Evolutionary conservation across 2,888 invertebrate species (phyloP).

Genomic region (Synergus gifuensis): DNA sequence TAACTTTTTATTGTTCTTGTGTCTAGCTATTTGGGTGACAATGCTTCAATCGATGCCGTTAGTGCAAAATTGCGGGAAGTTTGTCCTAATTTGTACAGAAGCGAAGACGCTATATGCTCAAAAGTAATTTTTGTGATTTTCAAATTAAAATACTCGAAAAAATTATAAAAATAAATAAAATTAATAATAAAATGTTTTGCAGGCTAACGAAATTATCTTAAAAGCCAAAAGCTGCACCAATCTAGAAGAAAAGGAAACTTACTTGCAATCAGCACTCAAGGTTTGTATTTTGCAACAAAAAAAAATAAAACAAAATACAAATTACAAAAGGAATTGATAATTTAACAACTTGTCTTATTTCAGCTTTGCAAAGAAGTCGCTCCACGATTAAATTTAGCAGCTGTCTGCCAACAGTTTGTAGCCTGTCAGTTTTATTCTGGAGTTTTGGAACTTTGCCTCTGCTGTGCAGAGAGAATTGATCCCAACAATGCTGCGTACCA

Average conservation of each 20-base stretch:
- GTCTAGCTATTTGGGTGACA: slow-evolving; percentile 91
- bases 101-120: slow-evolving; percentile 97
- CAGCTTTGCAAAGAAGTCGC: slow-evolving; percentile 93
- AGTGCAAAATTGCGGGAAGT: slow-evolving; percentile 91
- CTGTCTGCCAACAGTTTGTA: slow-evolving; percentile 91
- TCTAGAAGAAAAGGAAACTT: slow-evolving; percentile 86
- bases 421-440: slow-evolving; percentile 91
- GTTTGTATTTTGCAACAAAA: slow-evolving; percentile 63
- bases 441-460: slow-evolving; percentile 91
- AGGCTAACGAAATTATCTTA: slow-evolving; percentile 94
- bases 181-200: slow-evolving; percentile 61
- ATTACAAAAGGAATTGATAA: neutral
- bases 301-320: neutral
- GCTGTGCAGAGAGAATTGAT: slow-evolving; percentile 92
- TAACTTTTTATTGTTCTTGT: neutral
- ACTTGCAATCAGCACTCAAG: slow-evolving; percentile 86
- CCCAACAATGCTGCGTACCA: slow-evolving; percentile 92
- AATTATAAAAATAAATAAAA: slow-evolving; percentile 8
- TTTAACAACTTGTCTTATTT: slow-evolving; percentile 38
- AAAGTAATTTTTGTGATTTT: slow-evolving; percentile 81
- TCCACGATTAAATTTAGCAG: slow-evolving; percentile 89
- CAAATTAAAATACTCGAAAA: slow-evolving; percentile 29
- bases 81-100: slow-evolving; percentile 95
- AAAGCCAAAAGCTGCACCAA: slow-evolving; percentile 88
- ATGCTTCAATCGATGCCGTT: slow-evolving; percentile 95